Percentiles rank a stretch among this genome's conserved stretches.
These are phyloP conservation scores for Phaetusa simplex DNA, from an alignment of 2,113 vertebrate genomes.

Conservation along the genomic window DNA sequence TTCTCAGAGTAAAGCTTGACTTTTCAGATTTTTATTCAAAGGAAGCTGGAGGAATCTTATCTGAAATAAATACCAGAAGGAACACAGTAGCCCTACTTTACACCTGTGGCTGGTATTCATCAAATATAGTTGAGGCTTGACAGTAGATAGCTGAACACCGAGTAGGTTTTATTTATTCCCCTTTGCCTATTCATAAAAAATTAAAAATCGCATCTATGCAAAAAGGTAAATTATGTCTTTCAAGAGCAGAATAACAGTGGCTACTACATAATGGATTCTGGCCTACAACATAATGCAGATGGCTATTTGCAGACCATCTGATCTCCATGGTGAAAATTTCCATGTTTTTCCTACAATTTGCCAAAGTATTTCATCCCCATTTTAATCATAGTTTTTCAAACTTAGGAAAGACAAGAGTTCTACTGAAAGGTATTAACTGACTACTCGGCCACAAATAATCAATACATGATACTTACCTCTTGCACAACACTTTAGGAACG, in stretches of 20 bases:
- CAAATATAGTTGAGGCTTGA: not conserved
- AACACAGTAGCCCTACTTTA: not conserved
- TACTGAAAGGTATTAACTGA: not conserved
- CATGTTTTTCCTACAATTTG: not conserved
- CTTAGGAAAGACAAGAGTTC: not conserved
- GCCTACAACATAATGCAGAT: not conserved
- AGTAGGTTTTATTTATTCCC: not conserved
- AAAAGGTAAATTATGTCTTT: not conserved
- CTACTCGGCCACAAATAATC: not conserved
- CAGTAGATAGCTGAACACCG: not conserved
- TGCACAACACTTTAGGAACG: not conserved
- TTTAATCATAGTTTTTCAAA: not conserved
- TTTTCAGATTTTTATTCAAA: not conserved
- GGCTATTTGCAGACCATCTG: not conserved
- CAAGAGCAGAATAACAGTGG: not conserved
- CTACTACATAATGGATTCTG: not conserved
- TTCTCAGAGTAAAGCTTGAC: not conserved
- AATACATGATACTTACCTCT: not conserved
- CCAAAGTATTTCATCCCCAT: not conserved
- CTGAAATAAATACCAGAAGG: not conserved
- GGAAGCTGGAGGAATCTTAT: not conserved
- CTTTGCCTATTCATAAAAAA: not conserved
- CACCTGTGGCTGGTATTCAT: not conserved
- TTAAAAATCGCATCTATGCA: not conserved
- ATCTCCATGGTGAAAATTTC: not conserved